phyloP scores from a whole-genome alignment of 1,140 invertebrate genomes.

The Microplitis mediator region DNA sequence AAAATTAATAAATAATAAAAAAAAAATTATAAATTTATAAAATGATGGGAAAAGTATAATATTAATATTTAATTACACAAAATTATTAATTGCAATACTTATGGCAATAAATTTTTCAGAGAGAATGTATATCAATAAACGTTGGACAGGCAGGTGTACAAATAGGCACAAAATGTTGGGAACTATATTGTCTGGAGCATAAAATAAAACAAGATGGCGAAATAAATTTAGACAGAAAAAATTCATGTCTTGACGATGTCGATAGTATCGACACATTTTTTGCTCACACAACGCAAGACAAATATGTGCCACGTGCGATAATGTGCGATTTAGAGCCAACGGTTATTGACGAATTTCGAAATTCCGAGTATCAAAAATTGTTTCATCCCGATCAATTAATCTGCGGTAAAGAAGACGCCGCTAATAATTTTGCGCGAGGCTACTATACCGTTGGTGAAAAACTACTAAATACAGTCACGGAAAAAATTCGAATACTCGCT shows the following conservation, averaged over 20 bases:
- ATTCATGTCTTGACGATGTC: slow-evolving; percentile 5
- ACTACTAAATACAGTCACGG: slow-evolving; percentile 80
- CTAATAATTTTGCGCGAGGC: slow-evolving; percentile 87
- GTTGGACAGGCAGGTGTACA: slow-evolving; percentile 28
- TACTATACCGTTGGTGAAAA: slow-evolving; percentile 93
- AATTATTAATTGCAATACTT: too few species aligned
- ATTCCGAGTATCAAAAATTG: slow-evolving; percentile 80
- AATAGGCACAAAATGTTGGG: slow-evolving; percentile 26
- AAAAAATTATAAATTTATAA: too few species aligned
- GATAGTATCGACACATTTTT: slow-evolving; percentile 27
- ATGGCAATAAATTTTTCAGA: background rate
- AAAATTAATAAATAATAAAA: too few species aligned
- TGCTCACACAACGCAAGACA: slow-evolving; percentile 21
- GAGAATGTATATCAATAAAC: slow-evolving; percentile 29
- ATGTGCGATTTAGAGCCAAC: slow-evolving; percentile 25
- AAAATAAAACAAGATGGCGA: slow-evolving; percentile 25
- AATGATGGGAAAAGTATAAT: too few species aligned
- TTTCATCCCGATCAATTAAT: slow-evolving; percentile 87
- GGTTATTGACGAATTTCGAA: slow-evolving; percentile 70
- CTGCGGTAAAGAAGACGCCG: slow-evolving; percentile 87
- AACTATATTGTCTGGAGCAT: slow-evolving; percentile 26
- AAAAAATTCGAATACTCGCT: slow-evolving; percentile 78
- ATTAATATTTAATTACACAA: too few species aligned
- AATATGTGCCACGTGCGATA: slow-evolving; percentile 25
- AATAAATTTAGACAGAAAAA: slow-evolving; percentile 20